Conservation (phyloP, 2,797 vertebrate species). For the Danio jaintianensis region DNA sequence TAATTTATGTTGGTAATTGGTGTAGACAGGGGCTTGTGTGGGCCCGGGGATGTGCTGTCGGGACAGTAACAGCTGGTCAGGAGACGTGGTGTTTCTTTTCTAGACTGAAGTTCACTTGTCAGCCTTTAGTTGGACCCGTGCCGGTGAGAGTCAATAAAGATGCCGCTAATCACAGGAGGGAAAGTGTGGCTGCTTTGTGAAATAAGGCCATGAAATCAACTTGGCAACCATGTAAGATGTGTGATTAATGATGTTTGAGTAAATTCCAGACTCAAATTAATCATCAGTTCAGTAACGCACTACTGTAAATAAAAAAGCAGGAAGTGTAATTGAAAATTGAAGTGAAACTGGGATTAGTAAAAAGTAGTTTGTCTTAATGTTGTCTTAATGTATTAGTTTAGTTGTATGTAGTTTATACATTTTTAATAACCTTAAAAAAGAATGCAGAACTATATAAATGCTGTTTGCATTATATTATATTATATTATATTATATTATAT, state of each 20-base stretch:
- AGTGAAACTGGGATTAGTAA: no score
- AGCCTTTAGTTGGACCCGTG: background rate
- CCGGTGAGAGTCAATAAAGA: slow-evolving; percentile 24
- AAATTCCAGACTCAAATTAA: slow-evolving; percentile 1
- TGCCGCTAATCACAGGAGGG: background rate
- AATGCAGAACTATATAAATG: no score
- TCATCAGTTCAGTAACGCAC: background rate
- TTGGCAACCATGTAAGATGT: slow-evolving; percentile 11
- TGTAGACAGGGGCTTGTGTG: slow-evolving; percentile 3
- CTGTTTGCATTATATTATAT: no score
- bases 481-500: no score
- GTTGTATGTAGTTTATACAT: no score
- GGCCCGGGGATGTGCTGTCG: slow-evolving; percentile 23
- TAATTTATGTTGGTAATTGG: slow-evolving; percentile 61
- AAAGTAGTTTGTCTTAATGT: no score
- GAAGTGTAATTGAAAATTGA: background rate
- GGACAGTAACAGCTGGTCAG: slow-evolving; percentile 44
- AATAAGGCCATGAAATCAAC: slow-evolving; percentile 22
- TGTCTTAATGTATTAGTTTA: no score
- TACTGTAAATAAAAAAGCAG: background rate
- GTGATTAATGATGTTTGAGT: slow-evolving; percentile 19
- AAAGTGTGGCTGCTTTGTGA: background rate
- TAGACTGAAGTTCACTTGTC: slow-evolving; percentile 10
- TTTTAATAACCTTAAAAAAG: no score
- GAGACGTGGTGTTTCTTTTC: slow-evolving; percentile 11